A percentile compares a stretch with the other conserved stretches of the same genome.
These are phyloP conservation scores for Quadroppia sp. DNA, from an alignment of 2,888 invertebrate species.

Conservation along the genomic window DNA sequence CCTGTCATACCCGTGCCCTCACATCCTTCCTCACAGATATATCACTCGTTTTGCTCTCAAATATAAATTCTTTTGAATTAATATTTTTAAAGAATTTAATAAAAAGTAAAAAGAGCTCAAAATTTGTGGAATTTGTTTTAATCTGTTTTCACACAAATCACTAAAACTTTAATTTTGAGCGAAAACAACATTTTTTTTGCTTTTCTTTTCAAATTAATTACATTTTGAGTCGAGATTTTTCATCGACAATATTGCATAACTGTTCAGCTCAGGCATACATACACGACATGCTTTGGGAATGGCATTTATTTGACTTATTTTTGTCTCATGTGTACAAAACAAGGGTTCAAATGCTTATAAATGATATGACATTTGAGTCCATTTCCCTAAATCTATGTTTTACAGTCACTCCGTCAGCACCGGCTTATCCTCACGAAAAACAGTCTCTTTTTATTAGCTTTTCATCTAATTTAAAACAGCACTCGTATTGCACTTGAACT, in stretches of 20 bases:
- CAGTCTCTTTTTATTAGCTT: background rate
- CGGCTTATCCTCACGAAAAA: background rate
- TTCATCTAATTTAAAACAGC: background rate
- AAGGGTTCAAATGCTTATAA: slow-evolving; percentile 9
- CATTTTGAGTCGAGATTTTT: background rate
- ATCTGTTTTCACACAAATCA: background rate
- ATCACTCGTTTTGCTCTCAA: background rate
- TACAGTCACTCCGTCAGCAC: background rate
- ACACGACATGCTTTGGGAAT: background rate
- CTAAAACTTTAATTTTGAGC: slow-evolving; percentile 9
- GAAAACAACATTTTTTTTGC: background rate
- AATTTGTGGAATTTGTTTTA: background rate
- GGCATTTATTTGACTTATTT: background rate
- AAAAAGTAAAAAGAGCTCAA: background rate
- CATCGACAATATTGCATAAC: background rate
- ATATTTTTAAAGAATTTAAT: background rate
- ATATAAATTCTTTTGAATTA: background rate
- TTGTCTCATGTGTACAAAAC: background rate
- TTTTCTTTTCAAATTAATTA: background rate
- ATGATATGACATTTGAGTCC: slow-evolving; percentile 4
- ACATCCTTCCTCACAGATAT: slow-evolving; percentile 23
- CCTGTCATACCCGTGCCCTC: slow-evolving; percentile 24
- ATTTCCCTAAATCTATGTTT: slow-evolving; percentile 6
- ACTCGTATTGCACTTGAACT: slow-evolving; percentile 9
- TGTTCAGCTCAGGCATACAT: background rate